These are phyloP conservation scores for Urocitellus parryii DNA, from an alignment of 2,113 vertebrate genomes.

Conservation along the genomic window DNA sequence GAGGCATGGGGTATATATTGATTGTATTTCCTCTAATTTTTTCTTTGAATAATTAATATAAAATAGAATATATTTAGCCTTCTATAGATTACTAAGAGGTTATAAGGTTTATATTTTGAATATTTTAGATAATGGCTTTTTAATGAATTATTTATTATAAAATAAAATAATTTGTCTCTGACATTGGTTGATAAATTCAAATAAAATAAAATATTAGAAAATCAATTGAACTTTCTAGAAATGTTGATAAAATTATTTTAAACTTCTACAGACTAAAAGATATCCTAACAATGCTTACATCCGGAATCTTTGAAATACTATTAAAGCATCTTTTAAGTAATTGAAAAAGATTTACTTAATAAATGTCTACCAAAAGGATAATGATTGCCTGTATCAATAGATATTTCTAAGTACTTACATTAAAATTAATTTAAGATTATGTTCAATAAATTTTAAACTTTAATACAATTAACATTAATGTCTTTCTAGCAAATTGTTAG, in stretches of 20 bases:
- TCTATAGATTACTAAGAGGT: neutral
- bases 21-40: neutral
- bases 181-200: neutral
- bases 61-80: neutral
- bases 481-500: neutral
- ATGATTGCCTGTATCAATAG: neutral
- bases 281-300: neutral
- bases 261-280: neutral
- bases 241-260: neutral
- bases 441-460: neutral
- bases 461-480: neutral
- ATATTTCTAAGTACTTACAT: neutral
- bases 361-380: neutral
- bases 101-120: neutral
- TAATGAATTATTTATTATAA: neutral
- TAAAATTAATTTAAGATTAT: neutral
- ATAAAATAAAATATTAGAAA: constrained; percentile 18
- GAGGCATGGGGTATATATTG: neutral
- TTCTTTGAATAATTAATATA: neutral
- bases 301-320: neutral
- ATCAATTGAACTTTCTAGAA: neutral
- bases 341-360: neutral
- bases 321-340: neutral
- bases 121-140: neutral
- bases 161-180: neutral